These are phyloP conservation scores for Paralichthys olivaceus DNA, from an alignment of 2,113 vertebrate genomes.

Conservation along the genomic window DNA sequence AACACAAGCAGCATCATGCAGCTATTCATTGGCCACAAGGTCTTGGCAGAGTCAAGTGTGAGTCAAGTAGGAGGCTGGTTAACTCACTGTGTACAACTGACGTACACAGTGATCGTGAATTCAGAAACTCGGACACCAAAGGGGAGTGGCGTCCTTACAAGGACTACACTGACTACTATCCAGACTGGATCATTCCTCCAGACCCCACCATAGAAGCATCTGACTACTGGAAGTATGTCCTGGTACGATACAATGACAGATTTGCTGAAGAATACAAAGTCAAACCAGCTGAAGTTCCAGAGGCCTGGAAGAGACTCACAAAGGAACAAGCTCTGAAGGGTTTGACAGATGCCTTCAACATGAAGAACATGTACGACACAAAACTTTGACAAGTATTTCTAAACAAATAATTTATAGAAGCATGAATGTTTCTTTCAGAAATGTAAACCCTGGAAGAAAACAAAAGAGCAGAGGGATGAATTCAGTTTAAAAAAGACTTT, in stretches of 20 bases:
- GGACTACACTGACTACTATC: slow-evolving; percentile 52
- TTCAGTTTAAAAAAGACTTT: no score
- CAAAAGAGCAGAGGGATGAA: no score
- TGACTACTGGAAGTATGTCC: slow-evolving; percentile 76
- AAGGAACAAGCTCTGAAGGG: slow-evolving; percentile 50
- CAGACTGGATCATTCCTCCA: slow-evolving; percentile 77
- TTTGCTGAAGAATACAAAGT: slow-evolving; percentile 36
- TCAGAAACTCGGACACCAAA: not conserved
- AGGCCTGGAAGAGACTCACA: slow-evolving; percentile 53
- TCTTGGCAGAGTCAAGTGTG: slow-evolving; percentile 31
- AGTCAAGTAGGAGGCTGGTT: slow-evolving; percentile 28
- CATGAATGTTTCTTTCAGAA: no score
- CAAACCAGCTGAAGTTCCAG: slow-evolving; percentile 62
- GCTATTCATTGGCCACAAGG: slow-evolving; percentile 68
- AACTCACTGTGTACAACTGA: slow-evolving; percentile 55
- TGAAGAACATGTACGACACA: slow-evolving; percentile 18
- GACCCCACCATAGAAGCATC: slow-evolving; percentile 63
- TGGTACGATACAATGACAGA: slow-evolving; percentile 60
- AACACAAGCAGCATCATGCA: slow-evolving; percentile 61
- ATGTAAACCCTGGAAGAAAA: no score
- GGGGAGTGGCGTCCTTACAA: slow-evolving; percentile 14
- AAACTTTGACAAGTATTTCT: no score
- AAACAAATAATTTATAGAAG: no score
- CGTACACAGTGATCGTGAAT: rapidly evolving
- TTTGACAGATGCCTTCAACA: slow-evolving; percentile 45